Evolutionary conservation across 2,113 vertebrate genomes (phyloP).

Genomic region (Sylvia atricapilla): DNA sequence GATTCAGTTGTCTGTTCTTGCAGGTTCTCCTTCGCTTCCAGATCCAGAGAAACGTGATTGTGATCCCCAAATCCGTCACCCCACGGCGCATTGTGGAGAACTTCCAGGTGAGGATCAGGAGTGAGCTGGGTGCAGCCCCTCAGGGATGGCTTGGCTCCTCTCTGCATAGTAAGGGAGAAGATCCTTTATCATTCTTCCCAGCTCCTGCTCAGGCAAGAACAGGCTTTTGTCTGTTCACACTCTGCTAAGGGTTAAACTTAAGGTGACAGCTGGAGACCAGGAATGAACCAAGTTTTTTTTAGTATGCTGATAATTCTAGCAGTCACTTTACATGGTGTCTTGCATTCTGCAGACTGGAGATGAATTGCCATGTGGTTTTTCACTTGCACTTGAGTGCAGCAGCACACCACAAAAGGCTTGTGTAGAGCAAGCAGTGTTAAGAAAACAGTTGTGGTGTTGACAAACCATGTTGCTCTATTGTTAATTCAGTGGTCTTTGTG

Average conservation of each 20-base stretch:
- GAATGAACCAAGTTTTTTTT: background rate
- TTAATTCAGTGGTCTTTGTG: background rate
- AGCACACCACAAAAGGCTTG: background rate
- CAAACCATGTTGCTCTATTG: background rate
- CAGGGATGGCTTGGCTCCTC: background rate
- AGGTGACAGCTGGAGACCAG: background rate
- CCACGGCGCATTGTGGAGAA: slow-evolving; percentile 87
- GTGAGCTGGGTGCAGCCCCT: background rate
- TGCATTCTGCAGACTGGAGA: background rate
- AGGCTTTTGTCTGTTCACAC: background rate
- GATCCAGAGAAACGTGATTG: slow-evolving; percentile 86
- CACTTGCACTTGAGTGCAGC: background rate
- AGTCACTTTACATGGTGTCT: background rate
- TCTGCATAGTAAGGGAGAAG: background rate
- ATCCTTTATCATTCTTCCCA: background rate
- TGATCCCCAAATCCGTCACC: slow-evolving; percentile 90
- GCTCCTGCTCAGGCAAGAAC: background rate
- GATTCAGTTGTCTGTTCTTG: background rate
- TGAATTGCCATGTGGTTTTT: background rate
- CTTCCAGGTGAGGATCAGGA: slow-evolving; percentile 73
- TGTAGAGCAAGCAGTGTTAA: background rate
- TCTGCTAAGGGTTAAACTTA: background rate
- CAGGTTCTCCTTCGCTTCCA: slow-evolving; percentile 93
- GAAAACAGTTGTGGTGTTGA: background rate
- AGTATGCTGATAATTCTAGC: background rate